These are phyloP conservation scores for Medauroidea extradentata DNA, from an alignment of 1,140 invertebrate genomes.

Conservation along the genomic window DNA sequence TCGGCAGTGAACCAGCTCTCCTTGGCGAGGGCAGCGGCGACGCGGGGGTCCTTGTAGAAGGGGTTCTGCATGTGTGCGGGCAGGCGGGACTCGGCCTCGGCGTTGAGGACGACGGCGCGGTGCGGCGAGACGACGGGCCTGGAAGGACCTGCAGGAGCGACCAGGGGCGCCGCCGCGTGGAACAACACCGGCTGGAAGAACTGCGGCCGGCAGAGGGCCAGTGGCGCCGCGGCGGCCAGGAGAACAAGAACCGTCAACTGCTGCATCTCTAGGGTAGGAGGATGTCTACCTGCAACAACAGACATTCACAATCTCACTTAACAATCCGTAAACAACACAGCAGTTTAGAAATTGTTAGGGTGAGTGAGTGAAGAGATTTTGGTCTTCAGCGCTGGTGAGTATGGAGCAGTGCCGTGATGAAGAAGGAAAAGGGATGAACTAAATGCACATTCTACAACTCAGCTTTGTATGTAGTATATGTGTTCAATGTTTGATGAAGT, in stretches of 20 bases:
- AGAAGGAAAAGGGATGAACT: too few species aligned
- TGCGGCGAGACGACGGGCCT: slow-evolving; percentile 39
- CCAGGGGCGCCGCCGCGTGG: neutral
- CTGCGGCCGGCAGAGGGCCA: neutral
- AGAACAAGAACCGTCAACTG: neutral
- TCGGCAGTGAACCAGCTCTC: slow-evolving; percentile 63
- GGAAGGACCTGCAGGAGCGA: neutral
- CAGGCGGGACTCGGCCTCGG: slow-evolving; percentile 52
- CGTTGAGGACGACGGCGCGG: slow-evolving; percentile 54
- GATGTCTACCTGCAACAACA: too few species aligned
- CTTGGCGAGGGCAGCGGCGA: slow-evolving; percentile 63
- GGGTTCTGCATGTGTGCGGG: slow-evolving; percentile 60
- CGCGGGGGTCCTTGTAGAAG: slow-evolving; percentile 70
- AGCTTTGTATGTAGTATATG: too few species aligned
- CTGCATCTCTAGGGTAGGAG: neutral
- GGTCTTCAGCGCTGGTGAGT: too few species aligned
- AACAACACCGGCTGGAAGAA: neutral
- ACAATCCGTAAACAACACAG: too few species aligned
- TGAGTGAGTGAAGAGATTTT: too few species aligned
- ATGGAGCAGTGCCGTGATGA: too few species aligned
- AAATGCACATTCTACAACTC: too few species aligned
- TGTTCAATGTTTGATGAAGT: too few species aligned
- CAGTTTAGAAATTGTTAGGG: too few species aligned
- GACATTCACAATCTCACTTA: too few species aligned
- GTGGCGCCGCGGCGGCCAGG: neutral